Conservation (phyloP, 2,797 vertebrate genomes). For the Triplophysa bombifrons region DNA sequence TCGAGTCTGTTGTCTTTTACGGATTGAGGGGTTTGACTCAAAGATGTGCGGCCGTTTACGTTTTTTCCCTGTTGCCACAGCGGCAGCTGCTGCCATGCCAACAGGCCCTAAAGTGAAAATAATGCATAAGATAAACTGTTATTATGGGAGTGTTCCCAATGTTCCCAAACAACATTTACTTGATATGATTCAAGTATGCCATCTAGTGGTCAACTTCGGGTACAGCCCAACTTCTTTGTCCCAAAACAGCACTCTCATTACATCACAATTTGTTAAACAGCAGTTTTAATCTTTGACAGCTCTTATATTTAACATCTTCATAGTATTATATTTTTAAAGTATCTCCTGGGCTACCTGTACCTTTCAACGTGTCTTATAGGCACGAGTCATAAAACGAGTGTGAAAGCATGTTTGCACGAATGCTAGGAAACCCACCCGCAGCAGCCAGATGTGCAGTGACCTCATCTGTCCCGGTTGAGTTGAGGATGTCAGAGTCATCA, state of each 20-base stretch:
- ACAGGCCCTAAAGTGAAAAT: conserved; percentile 84
- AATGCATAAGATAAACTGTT: background rate
- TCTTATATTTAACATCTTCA: background rate
- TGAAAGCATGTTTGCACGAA: background rate
- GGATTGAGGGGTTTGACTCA: conserved; percentile 97
- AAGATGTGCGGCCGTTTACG: conserved; percentile 96
- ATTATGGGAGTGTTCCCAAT: background rate
- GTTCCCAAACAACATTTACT: background rate
- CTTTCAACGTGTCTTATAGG: too few relatives aligned
- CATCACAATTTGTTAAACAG: background rate
- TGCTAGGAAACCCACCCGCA: conserved; percentile 79
- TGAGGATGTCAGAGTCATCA: conserved; percentile 97
- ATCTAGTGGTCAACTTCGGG: conserved; percentile 7
- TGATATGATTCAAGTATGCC: background rate
- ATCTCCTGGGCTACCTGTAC: background rate
- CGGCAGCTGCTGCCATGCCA: conserved; percentile 97
- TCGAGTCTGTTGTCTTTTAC: conserved; percentile 97
- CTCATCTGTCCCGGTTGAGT: conserved; percentile 93
- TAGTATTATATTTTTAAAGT: too few relatives aligned
- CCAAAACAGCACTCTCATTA: background rate
- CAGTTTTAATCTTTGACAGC: background rate
- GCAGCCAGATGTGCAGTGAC: conserved; percentile 96
- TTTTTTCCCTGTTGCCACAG: conserved; percentile 97
- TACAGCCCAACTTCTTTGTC: background rate
- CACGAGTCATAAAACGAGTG: background rate